Evolutionary conservation across 2,113 vertebrate species (phyloP).

Genomic region (Aspiorhynchus laticeps): DNA sequence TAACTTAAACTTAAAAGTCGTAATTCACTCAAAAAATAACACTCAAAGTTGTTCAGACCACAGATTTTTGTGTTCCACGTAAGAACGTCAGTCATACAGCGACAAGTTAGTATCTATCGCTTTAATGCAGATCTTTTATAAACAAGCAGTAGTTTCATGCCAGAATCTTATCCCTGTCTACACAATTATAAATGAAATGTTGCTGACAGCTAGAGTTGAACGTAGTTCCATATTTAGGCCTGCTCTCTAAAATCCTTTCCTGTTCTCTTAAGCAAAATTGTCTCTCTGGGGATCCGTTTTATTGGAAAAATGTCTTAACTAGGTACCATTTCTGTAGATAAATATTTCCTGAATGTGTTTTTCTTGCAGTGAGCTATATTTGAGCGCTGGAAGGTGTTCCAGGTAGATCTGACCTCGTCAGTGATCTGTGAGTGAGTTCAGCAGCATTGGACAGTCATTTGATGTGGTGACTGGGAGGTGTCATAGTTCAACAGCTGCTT

Average conservation of each 20-base stretch:
- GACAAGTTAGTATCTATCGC: background rate
- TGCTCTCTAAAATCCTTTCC: background rate
- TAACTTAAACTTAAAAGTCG: background rate
- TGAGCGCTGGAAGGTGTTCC: background rate
- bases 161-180: background rate
- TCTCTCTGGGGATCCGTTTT: background rate
- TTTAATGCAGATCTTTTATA: background rate
- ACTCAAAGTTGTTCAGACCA: background rate
- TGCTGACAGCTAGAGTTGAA: background rate
- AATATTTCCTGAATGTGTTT: conserved; percentile 50
- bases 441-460: conserved; percentile 25
- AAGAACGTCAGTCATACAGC: background rate
- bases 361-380: conserved; percentile 37
- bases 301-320: conserved; percentile 38
- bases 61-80: background rate
- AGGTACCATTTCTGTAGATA: conserved; percentile 33
- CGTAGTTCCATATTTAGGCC: conserved; percentile 2
- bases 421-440: background rate
- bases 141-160: background rate
- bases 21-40: background rate
- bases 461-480: conserved; percentile 31
- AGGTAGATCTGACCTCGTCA: conserved; percentile 29
- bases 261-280: background rate
- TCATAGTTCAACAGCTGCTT: conserved; percentile 44
- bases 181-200: background rate